Percentiles rank a stretch among this genome's conserved stretches.
Evolutionary conservation across 2,888 invertebrate genomes (phyloP).

Genomic region (Agonopterix subpropinquella): DNA sequence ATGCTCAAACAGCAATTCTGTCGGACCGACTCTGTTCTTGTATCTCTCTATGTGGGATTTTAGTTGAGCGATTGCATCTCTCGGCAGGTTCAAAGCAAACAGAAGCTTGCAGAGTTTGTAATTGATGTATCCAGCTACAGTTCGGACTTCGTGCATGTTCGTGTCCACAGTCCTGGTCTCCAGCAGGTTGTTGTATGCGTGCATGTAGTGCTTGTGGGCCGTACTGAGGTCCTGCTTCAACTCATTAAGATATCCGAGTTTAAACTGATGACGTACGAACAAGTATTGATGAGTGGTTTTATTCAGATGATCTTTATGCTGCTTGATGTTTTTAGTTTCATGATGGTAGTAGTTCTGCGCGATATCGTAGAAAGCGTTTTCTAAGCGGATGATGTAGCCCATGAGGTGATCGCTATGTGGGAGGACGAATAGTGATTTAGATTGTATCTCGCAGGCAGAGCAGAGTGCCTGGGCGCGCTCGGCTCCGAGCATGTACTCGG

Average conservation of each 20-base stretch:
- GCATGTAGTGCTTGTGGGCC: constrained; percentile 90
- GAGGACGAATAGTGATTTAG: constrained; percentile 94
- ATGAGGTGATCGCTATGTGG: constrained; percentile 93
- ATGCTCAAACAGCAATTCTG: constrained; percentile 94
- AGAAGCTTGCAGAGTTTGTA: constrained; percentile 96
- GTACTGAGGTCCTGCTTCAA: constrained; percentile 91
- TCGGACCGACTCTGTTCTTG: constrained; percentile 85
- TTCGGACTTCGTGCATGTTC: constrained; percentile 94
- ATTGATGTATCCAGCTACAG: constrained; percentile 95
- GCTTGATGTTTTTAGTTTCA: constrained; percentile 89
- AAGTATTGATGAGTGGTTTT: constrained; percentile 94
- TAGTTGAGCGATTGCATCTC: constrained; percentile 97
- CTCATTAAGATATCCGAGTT: constrained; percentile 96
- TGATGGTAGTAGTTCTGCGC: constrained; percentile 94
- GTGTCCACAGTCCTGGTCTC: constrained; percentile 93
- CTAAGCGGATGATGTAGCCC: constrained; percentile 85
- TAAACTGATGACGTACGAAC: constrained; percentile 97
- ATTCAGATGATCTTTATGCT: constrained; percentile 92
- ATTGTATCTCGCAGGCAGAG: constrained; percentile 92
- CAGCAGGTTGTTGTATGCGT: constrained; percentile 92
- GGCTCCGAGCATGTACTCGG: constrained; percentile 89
- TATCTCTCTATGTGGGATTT: constrained; percentile 94
- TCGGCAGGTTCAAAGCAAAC: constrained; percentile 91
- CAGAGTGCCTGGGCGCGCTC: constrained; percentile 95
- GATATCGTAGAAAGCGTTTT: constrained; percentile 95